phyloP scores from a whole-genome alignment of 2,888 invertebrate species.

The Steinernema scapterisci region DNA sequence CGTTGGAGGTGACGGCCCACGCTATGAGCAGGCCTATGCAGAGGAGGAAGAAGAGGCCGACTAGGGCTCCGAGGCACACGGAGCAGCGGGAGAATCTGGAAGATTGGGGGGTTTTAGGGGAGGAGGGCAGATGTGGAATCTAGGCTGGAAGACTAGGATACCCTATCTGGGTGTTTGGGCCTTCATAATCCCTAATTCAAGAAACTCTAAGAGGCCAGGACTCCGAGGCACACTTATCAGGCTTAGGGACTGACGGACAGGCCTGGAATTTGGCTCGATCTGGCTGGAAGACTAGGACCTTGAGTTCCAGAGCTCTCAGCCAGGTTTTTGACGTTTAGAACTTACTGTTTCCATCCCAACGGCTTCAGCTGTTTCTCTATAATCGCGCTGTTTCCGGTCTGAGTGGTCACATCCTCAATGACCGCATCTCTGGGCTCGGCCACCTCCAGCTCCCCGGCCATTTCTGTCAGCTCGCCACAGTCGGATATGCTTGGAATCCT shows the following conservation, averaged over 20 bases:
- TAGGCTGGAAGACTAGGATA: no score
- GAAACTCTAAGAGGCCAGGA: no score
- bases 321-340: no score
- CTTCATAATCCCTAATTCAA: no score
- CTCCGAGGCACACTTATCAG: no score
- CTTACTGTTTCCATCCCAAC: background rate
- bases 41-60: constrained; percentile 29
- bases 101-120: no score
- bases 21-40: constrained; percentile 44
- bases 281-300: no score
- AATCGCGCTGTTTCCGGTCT: background rate
- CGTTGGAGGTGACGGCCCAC: constrained; percentile 51
- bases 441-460: constrained; percentile 21
- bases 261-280: no score
- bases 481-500: constrained; percentile 16
- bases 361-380: background rate
- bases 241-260: no score
- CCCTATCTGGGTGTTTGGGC: no score
- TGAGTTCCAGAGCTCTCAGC: no score
- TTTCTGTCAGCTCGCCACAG: background rate
- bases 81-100: constrained; percentile 12
- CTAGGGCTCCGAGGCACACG: background rate
- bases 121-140: no score
- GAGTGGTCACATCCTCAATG: constrained; percentile 8
- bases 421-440: constrained; percentile 18